Base-by-base conservation (phyloP, 2,113 vertebrate genomes). In the Mastomys natalensis region DNA sequence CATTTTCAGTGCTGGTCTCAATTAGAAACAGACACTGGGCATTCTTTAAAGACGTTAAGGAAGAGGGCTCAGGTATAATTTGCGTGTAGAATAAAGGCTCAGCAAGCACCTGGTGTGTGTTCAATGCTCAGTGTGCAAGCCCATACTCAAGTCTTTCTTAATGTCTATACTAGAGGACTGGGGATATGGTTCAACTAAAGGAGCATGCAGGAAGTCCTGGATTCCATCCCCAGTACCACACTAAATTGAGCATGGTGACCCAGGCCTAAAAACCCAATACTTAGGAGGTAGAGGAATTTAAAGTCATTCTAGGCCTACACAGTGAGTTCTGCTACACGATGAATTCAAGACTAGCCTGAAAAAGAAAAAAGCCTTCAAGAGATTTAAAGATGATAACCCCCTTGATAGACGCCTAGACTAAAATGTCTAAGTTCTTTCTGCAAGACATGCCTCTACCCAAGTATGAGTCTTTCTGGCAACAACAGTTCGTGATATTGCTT, bases 341-440 rank as follows among this genome's bases (percentile, higher is more conserved):
- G 7, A 72, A 53, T 88, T 73, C 37, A 72, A 40, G 31, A 51
- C 85, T 21, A 70, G 86, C 48, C 66, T 87, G 34, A 53, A 80
- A 45, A 34, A 31, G 21, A 43, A 31, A 92, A 86, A 64, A 64
- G 58, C 34, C 66, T 26, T 34, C 40, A 45, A 55, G 24, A 53
- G 37, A n/a, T 8, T 72, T 53, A 1, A 64, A 40, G 84, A 5
- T 51, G 43, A 95, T 3, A 45, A 84, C 17, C 53, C 55, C 68
- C 73, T 0, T 80, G 48, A 64, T 0, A 86, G 7, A 5, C 48
- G 87, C 89, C 68, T 90, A 58, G 53, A 12, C 43, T 92, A 51
- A 96, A 92, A 95, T 8, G 53, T 40, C 55, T 64, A 64, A 82
- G 40, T 82, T 64, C 85, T 80, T 95, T 93, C 77, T 45, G 3